Conservation (phyloP, 2,113 vertebrate species). For the Macquaria australasica region DNA sequence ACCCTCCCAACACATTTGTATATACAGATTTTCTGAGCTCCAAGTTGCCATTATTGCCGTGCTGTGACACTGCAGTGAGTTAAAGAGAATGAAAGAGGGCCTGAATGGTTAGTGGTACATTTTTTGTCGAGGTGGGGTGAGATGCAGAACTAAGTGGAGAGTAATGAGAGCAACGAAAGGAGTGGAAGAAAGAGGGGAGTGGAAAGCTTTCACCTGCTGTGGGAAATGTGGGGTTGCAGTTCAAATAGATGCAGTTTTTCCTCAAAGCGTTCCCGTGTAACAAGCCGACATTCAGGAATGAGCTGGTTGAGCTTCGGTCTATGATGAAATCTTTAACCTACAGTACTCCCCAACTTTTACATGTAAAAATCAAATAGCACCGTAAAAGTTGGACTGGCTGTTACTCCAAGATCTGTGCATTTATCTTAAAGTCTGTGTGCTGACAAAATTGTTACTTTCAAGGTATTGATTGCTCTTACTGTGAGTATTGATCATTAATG, state of each 20-base stretch:
- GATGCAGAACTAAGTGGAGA: slow-evolving; percentile 23
- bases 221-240: neutral
- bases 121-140: slow-evolving; percentile 55
- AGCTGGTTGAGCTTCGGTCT: slow-evolving; percentile 43
- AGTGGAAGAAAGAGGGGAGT: neutral
- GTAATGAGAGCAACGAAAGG: neutral
- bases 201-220: slow-evolving; percentile 25
- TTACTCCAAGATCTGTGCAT: slow-evolving; percentile 62
- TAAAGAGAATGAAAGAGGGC: slow-evolving; percentile 6
- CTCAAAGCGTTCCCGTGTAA: neutral
- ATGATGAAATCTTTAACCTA: slow-evolving; percentile 21
- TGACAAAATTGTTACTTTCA: slow-evolving; percentile 49
- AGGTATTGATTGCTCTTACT: slow-evolving; percentile 53
- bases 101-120: slow-evolving; percentile 34
- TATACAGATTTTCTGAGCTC: slow-evolving; percentile 51
- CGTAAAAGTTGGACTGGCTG: slow-evolving; percentile 81
- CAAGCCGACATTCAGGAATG: slow-evolving; percentile 50
- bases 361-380: slow-evolving; percentile 84
- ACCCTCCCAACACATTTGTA: slow-evolving; percentile 28
- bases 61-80: slow-evolving; percentile 63
- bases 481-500: slow-evolving; percentile 50
- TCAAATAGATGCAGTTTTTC: neutral
- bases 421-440: slow-evolving; percentile 64
- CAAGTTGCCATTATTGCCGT: slow-evolving; percentile 62
- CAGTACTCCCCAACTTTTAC: slow-evolving; percentile 71